These are phyloP conservation scores for Sander vitreus DNA, from an alignment of 2,113 vertebrate genomes.

Conservation along the genomic window DNA sequence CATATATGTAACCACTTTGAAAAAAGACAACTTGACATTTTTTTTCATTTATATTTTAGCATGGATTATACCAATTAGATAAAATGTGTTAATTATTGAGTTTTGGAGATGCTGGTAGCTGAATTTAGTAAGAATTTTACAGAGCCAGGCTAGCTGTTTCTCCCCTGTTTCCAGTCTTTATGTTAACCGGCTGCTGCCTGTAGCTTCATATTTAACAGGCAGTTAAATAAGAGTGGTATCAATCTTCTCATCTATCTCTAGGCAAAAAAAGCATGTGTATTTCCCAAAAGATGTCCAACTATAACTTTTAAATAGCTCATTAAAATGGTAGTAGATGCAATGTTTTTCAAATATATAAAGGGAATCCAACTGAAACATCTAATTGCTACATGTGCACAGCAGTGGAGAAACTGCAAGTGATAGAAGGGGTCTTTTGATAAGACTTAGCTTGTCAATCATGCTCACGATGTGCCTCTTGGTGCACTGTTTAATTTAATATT, in stretches of 20 bases:
- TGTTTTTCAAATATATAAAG: neutral
- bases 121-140: neutral
- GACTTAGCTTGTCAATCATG: neutral
- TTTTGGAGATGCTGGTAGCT: neutral
- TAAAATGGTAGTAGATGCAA: neutral
- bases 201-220: too few relatives aligned
- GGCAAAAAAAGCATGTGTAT: neutral
- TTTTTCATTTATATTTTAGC: too few relatives aligned
- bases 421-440: neutral
- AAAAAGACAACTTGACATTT: neutral
- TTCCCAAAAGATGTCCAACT: neutral
- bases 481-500: constrained; percentile 5
- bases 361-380: neutral
- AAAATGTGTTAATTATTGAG: neutral
- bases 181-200: too few relatives aligned
- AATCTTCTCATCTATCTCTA: too few relatives aligned
- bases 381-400: neutral
- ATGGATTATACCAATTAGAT: neutral
- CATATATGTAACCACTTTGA: neutral
- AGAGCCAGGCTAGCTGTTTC: too few relatives aligned
- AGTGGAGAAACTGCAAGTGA: neutral
- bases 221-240: too few relatives aligned
- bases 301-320: neutral
- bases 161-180: neutral
- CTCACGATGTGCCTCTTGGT: neutral